Conservation (phyloP, 2,797 vertebrate genomes). For the Brachymystax lenok region DNA sequence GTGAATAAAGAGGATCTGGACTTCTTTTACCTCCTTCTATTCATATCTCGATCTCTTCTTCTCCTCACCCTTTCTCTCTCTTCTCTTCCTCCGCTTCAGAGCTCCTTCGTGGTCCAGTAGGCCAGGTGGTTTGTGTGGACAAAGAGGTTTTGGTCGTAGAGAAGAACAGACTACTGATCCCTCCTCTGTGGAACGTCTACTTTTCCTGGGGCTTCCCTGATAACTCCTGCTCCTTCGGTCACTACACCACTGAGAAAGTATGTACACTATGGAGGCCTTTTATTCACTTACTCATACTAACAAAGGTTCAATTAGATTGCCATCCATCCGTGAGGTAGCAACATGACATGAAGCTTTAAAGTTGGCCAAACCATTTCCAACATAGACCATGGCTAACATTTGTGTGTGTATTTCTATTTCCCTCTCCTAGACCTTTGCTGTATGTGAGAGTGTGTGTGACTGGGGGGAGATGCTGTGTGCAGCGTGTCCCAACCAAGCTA, state of each 20-base stretch:
- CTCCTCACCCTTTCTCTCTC: too few species aligned
- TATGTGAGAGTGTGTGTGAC: conserved; percentile 82
- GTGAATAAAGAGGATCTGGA: conserved; percentile 86
- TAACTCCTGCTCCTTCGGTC: conserved; percentile 87
- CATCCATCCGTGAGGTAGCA: too few species aligned
- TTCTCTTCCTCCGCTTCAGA: conserved; percentile 63
- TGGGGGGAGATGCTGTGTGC: conserved; percentile 89
- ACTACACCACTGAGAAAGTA: conserved; percentile 52
- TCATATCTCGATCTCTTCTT: too few species aligned
- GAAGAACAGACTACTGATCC: conserved; percentile 84
- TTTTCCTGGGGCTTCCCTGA: conserved; percentile 94
- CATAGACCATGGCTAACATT: background rate
- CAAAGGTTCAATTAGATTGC: too few species aligned
- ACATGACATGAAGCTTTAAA: too few species aligned
- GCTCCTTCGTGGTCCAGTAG: conserved; percentile 81
- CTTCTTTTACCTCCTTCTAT: too few species aligned
- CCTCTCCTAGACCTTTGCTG: conserved; percentile 72
- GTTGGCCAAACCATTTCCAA: too few species aligned
- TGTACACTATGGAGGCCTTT: conserved; percentile 81
- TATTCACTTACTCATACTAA: too few species aligned
- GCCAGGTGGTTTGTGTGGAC: conserved; percentile 88
- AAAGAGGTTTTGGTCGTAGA: conserved; percentile 86
- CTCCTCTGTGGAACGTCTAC: conserved; percentile 77
- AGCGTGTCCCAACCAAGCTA: conserved; percentile 77
- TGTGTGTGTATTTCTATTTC: conserved; percentile 8